A percentile compares a stretch with the other conserved stretches of the same genome.
These are phyloP conservation scores for Hirtodrosophila duncani DNA, from an alignment of 2,888 invertebrate species.

Conservation along the genomic window DNA sequence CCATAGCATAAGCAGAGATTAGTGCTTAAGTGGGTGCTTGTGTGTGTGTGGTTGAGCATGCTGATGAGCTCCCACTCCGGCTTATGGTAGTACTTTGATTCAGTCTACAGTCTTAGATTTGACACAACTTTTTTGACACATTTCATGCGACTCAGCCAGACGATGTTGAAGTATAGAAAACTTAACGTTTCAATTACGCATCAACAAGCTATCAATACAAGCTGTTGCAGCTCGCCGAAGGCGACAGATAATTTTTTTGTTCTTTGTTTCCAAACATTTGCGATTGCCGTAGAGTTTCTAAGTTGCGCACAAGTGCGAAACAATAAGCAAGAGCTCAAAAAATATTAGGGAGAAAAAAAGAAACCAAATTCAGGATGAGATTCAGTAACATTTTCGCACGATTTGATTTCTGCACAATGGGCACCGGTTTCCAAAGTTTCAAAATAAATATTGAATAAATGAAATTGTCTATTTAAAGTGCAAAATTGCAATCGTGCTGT, in stretches of 20 bases:
- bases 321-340: constrained; percentile 24
- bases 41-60: constrained; percentile 5
- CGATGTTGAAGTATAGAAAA: constrained; percentile 47
- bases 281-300: constrained; percentile 19
- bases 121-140: too few relatives aligned
- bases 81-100: too few relatives aligned
- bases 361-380: constrained; percentile 17
- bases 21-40: background rate
- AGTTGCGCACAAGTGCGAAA: constrained; percentile 15
- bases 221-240: constrained; percentile 54
- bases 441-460: too few relatives aligned
- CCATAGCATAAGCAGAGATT: background rate
- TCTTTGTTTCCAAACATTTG: constrained; percentile 14
- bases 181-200: constrained; percentile 74
- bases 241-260: constrained; percentile 62
- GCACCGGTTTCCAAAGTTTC: too few relatives aligned
- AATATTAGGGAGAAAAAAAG: background rate
- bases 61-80: too few relatives aligned
- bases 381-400: constrained; percentile 61
- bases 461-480: too few relatives aligned
- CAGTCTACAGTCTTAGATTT: background rate
- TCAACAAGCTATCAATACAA: constrained; percentile 73
- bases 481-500: too few relatives aligned
- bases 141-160: background rate
- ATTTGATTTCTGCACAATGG: constrained; percentile 52